phyloP scores from a whole-genome alignment of 2,888 invertebrate species.

The Zaprionus obscuricornis region DNA sequence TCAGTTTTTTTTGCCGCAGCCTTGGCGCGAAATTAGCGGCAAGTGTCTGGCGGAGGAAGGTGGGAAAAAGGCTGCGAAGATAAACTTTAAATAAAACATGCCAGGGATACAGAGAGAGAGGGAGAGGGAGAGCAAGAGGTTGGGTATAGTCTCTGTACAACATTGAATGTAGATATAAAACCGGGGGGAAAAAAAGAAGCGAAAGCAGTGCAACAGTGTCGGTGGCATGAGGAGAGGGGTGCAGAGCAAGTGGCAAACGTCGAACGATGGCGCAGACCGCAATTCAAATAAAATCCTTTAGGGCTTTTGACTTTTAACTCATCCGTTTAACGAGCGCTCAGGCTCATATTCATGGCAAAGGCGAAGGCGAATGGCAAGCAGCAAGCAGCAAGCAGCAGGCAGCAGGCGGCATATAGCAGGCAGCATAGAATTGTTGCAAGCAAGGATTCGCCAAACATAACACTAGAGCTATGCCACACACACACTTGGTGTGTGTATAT shows the following conservation, averaged over 20 bases:
- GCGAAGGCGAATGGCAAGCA: slow-evolving; percentile 44
- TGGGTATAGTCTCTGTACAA: too few species aligned
- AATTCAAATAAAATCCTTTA: slow-evolving; percentile 81
- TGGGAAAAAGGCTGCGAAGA: slow-evolving; percentile 56
- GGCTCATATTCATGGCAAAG: too few species aligned
- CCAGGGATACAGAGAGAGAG: slow-evolving; percentile 17
- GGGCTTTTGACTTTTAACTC: slow-evolving; percentile 82
- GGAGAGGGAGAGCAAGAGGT: neutral
- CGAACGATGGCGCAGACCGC: slow-evolving; percentile 70
- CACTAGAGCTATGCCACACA: too few species aligned
- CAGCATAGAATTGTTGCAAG: too few species aligned
- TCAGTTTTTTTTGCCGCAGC: slow-evolving; percentile 32
- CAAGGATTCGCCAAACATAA: too few species aligned
- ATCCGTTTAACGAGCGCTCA: slow-evolving; percentile 76
- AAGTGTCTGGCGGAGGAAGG: slow-evolving; percentile 48
- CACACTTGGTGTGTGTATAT: too few species aligned
- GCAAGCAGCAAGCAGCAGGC: neutral
- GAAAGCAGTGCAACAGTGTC: too few species aligned
- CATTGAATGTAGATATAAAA: too few species aligned
- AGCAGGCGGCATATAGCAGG: neutral
- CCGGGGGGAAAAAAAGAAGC: too few species aligned
- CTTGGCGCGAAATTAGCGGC: slow-evolving; percentile 74
- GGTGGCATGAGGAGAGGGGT: neutral
- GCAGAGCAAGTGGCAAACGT: slow-evolving; percentile 44
- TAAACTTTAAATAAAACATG: slow-evolving; percentile 76